Conservation (phyloP, 2,888 invertebrate species). For the Teleiodes luculella region DNA sequence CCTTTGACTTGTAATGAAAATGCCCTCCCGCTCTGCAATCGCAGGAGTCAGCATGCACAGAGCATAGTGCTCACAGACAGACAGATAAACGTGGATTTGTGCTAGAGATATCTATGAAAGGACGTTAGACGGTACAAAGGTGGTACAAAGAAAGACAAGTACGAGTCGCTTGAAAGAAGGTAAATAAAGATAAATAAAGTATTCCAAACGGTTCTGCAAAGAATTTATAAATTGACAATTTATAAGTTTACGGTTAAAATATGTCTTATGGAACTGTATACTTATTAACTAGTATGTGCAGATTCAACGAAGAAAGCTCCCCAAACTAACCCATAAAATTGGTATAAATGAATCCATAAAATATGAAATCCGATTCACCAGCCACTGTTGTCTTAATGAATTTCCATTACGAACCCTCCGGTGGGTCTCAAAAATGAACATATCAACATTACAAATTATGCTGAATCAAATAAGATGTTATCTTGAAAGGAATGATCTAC, state of each 20-base stretch:
- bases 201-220: too few relatives aligned
- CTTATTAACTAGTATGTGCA: too few relatives aligned
- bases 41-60: not conserved
- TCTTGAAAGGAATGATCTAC: constrained; percentile 12
- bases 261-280: too few relatives aligned
- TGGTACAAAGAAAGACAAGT: too few relatives aligned
- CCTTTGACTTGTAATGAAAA: constrained; percentile 22
- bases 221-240: too few relatives aligned
- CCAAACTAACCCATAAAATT: too few relatives aligned
- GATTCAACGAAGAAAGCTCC: too few relatives aligned
- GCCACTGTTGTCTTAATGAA: not conserved
- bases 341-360: too few relatives aligned
- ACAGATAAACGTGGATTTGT: not conserved
- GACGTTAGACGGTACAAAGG: not conserved
- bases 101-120: not conserved
- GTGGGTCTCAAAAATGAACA: not conserved
- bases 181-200: too few relatives aligned
- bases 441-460: constrained; percentile 7
- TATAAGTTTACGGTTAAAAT: too few relatives aligned
- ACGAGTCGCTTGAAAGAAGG: too few relatives aligned
- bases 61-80: not conserved
- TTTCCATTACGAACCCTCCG: not conserved
- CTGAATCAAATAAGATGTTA: constrained; percentile 4
- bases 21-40: constrained; percentile 41
- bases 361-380: too few relatives aligned